A percentile compares a stretch with the other conserved stretches of the same genome.
These are phyloP conservation scores for Chauna torquata DNA, from an alignment of 2,113 vertebrate species.

Conservation along the genomic window DNA sequence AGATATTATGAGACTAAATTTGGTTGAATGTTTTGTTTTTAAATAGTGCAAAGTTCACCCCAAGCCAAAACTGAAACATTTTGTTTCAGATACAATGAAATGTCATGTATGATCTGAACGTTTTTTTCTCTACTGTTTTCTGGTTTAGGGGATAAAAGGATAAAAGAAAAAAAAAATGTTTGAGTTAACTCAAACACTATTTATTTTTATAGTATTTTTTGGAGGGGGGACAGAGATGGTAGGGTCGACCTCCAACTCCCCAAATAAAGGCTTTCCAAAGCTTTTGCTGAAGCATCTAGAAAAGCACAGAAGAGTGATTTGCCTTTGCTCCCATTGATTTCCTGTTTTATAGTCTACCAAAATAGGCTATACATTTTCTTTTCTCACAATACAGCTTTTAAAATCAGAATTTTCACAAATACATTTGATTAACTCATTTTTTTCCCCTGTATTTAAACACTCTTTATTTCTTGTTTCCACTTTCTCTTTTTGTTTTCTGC, in stretches of 20 bases:
- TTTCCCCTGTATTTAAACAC: not conserved
- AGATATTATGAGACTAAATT: not conserved
- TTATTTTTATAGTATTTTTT: not conserved
- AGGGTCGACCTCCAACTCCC: not conserved
- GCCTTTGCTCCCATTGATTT: not conserved
- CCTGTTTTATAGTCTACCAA: not conserved
- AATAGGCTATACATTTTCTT: not conserved
- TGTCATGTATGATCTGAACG: not conserved
- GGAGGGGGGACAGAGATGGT: not conserved
- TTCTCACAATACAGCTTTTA: not conserved
- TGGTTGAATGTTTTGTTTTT: constrained; percentile 31
- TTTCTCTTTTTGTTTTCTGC: not conserved
- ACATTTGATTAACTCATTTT: not conserved
- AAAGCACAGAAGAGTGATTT: not conserved
- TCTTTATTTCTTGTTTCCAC: not conserved
- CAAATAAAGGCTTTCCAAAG: not conserved
- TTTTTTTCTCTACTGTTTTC: constrained; percentile 1
- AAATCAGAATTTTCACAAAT: not conserved
- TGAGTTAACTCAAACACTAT: not conserved
- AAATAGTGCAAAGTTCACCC: constrained; percentile 12
- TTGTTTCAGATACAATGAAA: constrained; percentile 8
- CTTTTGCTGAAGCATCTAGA: not conserved
- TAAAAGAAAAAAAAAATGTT: not conserved
- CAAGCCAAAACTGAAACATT: not conserved
- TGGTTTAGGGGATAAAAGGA: not conserved